phyloP scores from a whole-genome alignment of 1,140 invertebrate species.

The Bombus confusus region DNA sequence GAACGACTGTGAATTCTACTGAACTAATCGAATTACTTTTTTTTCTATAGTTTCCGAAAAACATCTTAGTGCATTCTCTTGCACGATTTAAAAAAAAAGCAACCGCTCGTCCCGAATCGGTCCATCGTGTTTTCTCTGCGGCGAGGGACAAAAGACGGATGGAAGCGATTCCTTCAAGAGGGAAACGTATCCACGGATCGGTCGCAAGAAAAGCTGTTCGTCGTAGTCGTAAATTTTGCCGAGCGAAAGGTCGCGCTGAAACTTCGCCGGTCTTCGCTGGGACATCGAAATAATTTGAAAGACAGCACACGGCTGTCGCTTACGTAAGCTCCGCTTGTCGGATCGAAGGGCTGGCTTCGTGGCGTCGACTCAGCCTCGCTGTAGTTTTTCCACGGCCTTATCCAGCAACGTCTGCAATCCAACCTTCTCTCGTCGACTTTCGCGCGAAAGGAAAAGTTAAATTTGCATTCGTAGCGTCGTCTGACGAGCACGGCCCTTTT shows the following conservation, averaged over 20 bases:
- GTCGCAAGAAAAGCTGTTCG: conserved; percentile 31
- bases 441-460: conserved; percentile 61
- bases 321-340: conserved; percentile 54
- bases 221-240: conserved; percentile 48
- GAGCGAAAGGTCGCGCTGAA: conserved; percentile 36
- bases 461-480: conserved; percentile 58
- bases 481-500: neutral
- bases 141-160: neutral
- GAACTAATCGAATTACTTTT: too few species aligned
- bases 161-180: neutral
- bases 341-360: conserved; percentile 38
- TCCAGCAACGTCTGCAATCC: conserved; percentile 26
- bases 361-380: neutral
- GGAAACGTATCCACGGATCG: conserved; percentile 5
- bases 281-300: conserved; percentile 59
- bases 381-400: conserved; percentile 8
- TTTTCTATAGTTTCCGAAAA: too few species aligned
- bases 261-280: conserved; percentile 27
- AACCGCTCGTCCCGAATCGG: neutral
- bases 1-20: too few species aligned
- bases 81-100: neutral
- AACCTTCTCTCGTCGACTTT: conserved; percentile 20
- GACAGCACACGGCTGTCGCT: conserved; percentile 56
- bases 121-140: neutral
- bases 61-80: too few species aligned